phyloP scores from a whole-genome alignment of 2,113 vertebrate genomes.

The Lamprologus callipterus region DNA sequence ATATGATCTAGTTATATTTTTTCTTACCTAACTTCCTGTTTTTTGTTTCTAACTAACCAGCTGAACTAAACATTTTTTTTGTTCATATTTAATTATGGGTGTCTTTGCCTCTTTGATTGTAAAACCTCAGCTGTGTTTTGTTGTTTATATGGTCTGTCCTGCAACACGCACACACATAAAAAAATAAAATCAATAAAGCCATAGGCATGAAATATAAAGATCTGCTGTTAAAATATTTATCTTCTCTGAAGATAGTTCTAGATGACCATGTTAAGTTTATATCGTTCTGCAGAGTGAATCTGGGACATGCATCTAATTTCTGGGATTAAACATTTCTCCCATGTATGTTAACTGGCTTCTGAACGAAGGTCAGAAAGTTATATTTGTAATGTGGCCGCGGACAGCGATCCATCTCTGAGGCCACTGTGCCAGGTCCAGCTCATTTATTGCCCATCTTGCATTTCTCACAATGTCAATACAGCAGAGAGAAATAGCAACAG shows the following conservation, averaged over 20 bases:
- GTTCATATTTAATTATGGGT: neutral
- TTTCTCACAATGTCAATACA: slow-evolving; percentile 46
- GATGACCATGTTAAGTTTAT: neutral
- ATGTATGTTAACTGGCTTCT: neutral
- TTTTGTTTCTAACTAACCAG: neutral
- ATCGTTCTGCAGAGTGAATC: neutral
- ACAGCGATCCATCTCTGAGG: slow-evolving; percentile 2
- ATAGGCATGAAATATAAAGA: neutral
- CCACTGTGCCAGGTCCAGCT: slow-evolving; percentile 21
- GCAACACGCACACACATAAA: neutral
- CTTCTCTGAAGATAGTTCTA: neutral
- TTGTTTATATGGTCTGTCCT: neutral
- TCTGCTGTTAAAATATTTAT: neutral
- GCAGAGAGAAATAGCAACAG: neutral
- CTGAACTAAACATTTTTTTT: neutral
- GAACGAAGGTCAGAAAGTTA: slow-evolving; percentile 7
- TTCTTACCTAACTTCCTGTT: neutral
- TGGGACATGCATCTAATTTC: neutral
- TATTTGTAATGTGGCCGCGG: neutral
- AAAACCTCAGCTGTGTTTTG: neutral
- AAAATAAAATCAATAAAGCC: neutral
- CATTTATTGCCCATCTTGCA: slow-evolving; percentile 59
- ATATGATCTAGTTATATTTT: neutral
- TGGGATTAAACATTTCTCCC: neutral
- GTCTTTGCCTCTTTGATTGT: neutral